A percentile compares a stretch with the other conserved stretches of the same genome.
Evolutionary conservation across 2,113 vertebrate species (phyloP).

Genomic region (Prunella himalayana): DNA sequence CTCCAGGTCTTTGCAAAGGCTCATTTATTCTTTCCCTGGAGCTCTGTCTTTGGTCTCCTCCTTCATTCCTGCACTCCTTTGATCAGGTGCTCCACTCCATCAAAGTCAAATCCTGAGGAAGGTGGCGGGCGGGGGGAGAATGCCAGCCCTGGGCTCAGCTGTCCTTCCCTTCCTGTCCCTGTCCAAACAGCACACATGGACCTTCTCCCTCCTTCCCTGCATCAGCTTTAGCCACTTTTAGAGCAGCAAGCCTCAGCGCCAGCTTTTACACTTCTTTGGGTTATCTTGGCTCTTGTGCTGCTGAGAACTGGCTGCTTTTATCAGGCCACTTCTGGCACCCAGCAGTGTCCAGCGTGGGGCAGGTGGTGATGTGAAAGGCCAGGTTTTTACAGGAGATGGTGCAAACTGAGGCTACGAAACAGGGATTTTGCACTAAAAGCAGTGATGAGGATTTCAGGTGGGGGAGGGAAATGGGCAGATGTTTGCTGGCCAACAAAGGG

Average conservation of each 20-base stretch:
- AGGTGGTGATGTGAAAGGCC: neutral
- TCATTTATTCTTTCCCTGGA: conserved; percentile 50
- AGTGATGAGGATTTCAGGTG: neutral
- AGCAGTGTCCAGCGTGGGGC: rapidly evolving
- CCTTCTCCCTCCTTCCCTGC: neutral
- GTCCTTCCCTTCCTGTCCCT: neutral
- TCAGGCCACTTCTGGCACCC: neutral
- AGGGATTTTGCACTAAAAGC: neutral
- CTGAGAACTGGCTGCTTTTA: neutral
- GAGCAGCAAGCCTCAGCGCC: neutral
- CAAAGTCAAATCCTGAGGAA: neutral
- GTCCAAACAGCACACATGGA: rapidly evolving
- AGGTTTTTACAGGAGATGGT: neutral
- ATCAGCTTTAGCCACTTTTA: neutral
- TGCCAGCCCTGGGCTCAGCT: neutral
- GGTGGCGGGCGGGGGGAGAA: neutral
- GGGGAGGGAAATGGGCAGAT: neutral
- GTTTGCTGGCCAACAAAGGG: neutral
- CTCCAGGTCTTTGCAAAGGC: conserved; percentile 15
- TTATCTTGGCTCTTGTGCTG: neutral
- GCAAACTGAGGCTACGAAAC: neutral
- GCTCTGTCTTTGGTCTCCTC: conserved; percentile 36
- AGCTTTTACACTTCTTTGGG: neutral
- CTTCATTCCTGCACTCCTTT: conserved; percentile 25
- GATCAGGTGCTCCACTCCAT: conserved; percentile 7